Conservation (phyloP, 1,140 invertebrate genomes). For the Ladona fulva region DNA sequence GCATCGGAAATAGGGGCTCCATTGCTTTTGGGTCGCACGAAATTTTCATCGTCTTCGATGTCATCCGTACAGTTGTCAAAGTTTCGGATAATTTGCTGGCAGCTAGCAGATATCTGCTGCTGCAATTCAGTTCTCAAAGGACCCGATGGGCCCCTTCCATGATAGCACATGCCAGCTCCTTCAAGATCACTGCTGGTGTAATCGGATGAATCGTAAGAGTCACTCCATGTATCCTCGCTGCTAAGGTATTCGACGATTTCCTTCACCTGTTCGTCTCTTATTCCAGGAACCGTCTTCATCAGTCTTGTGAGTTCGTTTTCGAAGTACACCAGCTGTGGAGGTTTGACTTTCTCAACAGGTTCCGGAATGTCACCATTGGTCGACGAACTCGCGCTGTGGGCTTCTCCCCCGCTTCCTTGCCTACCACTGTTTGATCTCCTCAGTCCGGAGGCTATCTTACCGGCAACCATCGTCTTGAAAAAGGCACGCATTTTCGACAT, state of each 20-base stretch:
- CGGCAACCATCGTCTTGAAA: conserved; percentile 70
- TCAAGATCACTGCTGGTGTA: conserved; percentile 83
- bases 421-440: conserved; percentile 30
- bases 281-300: conserved; percentile 87
- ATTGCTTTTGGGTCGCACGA: conserved; percentile 14
- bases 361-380: background rate
- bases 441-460: conserved; percentile 36
- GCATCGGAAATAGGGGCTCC: conserved; percentile 15
- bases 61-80: conserved; percentile 51
- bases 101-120: conserved; percentile 78
- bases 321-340: conserved; percentile 75
- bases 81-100: conserved; percentile 78
- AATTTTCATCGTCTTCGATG: conserved; percentile 22
- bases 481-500: conserved; percentile 89
- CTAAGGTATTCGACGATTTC: conserved; percentile 69
- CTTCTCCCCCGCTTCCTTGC: conserved; percentile 32
- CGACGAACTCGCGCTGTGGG: conserved; percentile 11
- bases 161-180: conserved; percentile 43
- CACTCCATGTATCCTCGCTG: conserved; percentile 80
- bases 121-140: conserved; percentile 61
- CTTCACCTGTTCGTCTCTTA: conserved; percentile 78
- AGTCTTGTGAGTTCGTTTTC: conserved; percentile 78
- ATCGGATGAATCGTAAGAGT: conserved; percentile 83
- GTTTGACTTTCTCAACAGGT: conserved; percentile 46
- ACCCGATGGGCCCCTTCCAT: conserved; percentile 25